These are phyloP conservation scores for Drosophila burlai DNA, from an alignment of 1,140 invertebrate species.

Conservation along the genomic window DNA sequence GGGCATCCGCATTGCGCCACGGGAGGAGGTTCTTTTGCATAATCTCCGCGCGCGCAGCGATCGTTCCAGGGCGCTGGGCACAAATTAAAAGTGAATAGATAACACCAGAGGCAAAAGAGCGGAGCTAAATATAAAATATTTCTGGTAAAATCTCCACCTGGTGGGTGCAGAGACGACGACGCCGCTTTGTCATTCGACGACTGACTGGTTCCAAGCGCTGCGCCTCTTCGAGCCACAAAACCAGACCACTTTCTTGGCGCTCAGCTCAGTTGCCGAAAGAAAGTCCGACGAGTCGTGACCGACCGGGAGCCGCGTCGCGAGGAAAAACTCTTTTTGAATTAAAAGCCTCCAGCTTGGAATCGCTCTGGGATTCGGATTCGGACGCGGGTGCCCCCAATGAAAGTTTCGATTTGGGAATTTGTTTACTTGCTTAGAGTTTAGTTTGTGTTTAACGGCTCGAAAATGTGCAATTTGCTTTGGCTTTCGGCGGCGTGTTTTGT, in stretches of 20 bases:
- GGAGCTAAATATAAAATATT: constrained; percentile 30
- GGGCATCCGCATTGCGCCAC: constrained; percentile 49
- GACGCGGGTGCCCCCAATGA: constrained; percentile 49
- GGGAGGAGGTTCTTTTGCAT: constrained; percentile 61
- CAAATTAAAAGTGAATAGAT: constrained; percentile 20
- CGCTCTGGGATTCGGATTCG: constrained; percentile 10
- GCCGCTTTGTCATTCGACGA: constrained; percentile 63
- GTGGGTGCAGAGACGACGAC: constrained; percentile 45
- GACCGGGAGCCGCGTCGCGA: constrained; percentile 27
- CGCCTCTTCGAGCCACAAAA: constrained; percentile 71
- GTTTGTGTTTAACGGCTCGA: constrained; percentile 35
- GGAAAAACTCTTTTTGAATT: constrained; percentile 22
- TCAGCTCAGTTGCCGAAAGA: constrained; percentile 83
- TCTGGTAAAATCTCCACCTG: constrained; percentile 52
- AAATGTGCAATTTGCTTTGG: constrained; percentile 64
- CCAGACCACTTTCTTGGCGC: constrained; percentile 82
- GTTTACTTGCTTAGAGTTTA: constrained; percentile 35
- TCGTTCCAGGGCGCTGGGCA: constrained; percentile 51
- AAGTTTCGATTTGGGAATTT: constrained; percentile 56
- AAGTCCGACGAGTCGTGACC: constrained; percentile 79
- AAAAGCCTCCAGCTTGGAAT: constrained; percentile 12
- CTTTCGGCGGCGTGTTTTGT: constrained; percentile 56
- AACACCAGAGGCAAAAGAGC: constrained; percentile 23
- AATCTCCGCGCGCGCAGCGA: constrained; percentile 12
- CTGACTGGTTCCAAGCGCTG: constrained; percentile 65